Conservation (phyloP, 2,797 vertebrate genomes). For the Falco berigora region DNA sequence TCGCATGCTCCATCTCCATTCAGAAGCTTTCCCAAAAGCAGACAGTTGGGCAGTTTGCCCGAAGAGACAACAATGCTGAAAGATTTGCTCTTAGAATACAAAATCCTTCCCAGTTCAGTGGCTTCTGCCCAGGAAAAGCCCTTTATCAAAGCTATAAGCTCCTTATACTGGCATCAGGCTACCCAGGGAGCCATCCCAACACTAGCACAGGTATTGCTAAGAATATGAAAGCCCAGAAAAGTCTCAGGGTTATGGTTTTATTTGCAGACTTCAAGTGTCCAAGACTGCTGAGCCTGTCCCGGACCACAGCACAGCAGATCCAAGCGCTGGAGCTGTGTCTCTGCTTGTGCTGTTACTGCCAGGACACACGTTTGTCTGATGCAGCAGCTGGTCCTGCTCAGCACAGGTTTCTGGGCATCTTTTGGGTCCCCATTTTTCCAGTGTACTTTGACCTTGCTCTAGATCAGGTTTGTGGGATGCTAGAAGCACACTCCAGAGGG, state of each 20-base stretch:
- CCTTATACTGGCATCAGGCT: neutral
- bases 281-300: rapidly evolving
- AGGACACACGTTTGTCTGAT: rapidly evolving
- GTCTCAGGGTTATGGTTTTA: rapidly evolving
- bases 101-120: neutral
- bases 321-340: neutral
- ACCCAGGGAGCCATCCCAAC: neutral
- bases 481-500: rapidly evolving
- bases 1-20: neutral
- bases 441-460: neutral
- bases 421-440: neutral
- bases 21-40: neutral
- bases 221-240: neutral
- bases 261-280: neutral
- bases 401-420: rapidly evolving
- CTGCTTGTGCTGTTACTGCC: neutral
- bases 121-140: neutral
- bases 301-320: neutral
- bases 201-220: neutral
- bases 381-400: neutral
- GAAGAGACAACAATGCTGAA: neutral
- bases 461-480: neutral
- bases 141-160: neutral
- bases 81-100: neutral
- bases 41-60: neutral